Evolutionary conservation across 2,888 invertebrate genomes (phyloP), one percentile per base, ranked within the genome.

Genomic region (Chrysodeixis includens): DNA sequence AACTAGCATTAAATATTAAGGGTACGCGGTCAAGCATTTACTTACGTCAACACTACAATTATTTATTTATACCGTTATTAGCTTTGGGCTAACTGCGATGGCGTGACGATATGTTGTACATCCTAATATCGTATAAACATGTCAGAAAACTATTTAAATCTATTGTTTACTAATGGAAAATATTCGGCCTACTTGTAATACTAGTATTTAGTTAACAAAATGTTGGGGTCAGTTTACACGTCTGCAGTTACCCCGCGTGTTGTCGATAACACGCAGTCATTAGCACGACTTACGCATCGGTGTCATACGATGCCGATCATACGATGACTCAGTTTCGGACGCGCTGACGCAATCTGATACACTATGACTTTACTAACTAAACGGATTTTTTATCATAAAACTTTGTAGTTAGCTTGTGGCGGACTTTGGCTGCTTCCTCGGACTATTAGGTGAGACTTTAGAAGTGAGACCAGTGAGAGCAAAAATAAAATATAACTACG

Each of bases 271-370:
- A 51, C 40, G 40, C 30, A n/a, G 32, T 69, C 40, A 64, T 44
- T 60, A 56, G 57, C 56, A 52, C 16, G 26, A 54, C 62, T 69
- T 68, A 62, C 51, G 62, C 54, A 65, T 60, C 53, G 26, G 30
- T 64, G 46, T 78, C 73, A 64, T 56, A 30, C 61, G 53, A 66
- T 64, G 66, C 22, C 35, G n/a, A 35, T 56, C n/a, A n/a, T 22
- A 16, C 44, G 52, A 59, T 78, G 66, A 78, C 58, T 78, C 78
- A 78, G 16, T 1, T n/a, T 46, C 18, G n/a, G 14, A 52, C 35
- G 30, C 40, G 44, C 56, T 68, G 60, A 66, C 65, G 55, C 60
- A 75, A 66, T 35, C 30, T 26, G 52, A 35, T 52, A 57, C 53
- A 58, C 30, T 26, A 26, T 26, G 26, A 26, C 3, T 26, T 26